Conservation (phyloP, 2,888 invertebrate species). For the Polietes domitor region DNA sequence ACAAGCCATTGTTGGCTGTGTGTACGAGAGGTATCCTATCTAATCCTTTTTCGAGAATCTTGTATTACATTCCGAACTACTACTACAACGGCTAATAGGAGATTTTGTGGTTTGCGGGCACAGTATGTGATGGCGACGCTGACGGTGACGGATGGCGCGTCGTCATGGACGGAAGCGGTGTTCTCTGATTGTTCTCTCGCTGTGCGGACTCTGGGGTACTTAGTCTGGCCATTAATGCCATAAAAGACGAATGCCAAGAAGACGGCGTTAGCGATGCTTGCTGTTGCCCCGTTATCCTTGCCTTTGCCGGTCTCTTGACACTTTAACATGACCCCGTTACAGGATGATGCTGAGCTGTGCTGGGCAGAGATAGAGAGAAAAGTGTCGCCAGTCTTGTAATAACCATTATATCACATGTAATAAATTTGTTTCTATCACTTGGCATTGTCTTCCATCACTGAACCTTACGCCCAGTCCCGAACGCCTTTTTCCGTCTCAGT, state of each 20-base stretch:
- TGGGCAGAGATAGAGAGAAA: constrained; percentile 9
- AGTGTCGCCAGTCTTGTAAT: constrained; percentile 62
- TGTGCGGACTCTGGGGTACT: neutral
- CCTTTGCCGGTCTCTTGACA: constrained; percentile 15
- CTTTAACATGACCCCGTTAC: constrained; percentile 21
- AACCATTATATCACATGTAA: constrained; percentile 61
- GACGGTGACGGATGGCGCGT: constrained; percentile 21
- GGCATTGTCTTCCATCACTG: constrained; percentile 23
- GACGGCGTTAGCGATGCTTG: neutral
- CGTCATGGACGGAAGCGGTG: constrained; percentile 42
- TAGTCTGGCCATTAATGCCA: constrained; percentile 1
- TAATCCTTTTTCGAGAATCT: constrained; percentile 33
- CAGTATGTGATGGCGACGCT: constrained; percentile 28
- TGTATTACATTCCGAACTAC: constrained; percentile 21
- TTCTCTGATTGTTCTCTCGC: constrained; percentile 37
- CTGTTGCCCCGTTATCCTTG: constrained; percentile 32
- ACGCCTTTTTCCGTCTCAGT: neutral
- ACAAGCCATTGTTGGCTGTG: neutral
- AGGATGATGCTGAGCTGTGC: neutral
- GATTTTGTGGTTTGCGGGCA: constrained; percentile 55
- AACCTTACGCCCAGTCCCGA: constrained; percentile 11
- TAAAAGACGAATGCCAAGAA: neutral
- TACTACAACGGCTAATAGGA: constrained; percentile 55
- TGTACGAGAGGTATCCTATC: neutral
- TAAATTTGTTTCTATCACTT: constrained; percentile 54